Base-by-base conservation (phyloP, 1,140 invertebrate species). In the Notospermus geniculatus region DNA sequence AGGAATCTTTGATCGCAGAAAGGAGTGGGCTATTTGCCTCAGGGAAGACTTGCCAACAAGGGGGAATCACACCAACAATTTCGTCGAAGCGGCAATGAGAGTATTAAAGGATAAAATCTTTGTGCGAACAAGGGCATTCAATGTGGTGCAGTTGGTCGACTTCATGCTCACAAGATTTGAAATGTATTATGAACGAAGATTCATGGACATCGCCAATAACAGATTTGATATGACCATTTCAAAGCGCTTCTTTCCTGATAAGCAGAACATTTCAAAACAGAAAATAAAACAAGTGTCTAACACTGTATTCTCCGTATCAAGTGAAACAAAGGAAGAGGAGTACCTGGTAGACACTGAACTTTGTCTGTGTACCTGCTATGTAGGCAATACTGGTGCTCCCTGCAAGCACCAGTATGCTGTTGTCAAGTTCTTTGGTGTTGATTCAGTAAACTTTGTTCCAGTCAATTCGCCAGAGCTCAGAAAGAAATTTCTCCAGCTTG, bases 61-160 rank as follows among this genome's bases (percentile, higher is more conserved):
- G 15, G 59, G 28, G 4, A 60, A 60, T 30, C 19, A 60, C 54
- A 60, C 59, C 46, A 60, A 60, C 23, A 60, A 60, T 1, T 60
- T 11, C 25, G 53, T 43, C 13, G 59, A 60, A 23, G 59, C 59
- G 9, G 54, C n/a, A 7, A 60, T 60, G n/a, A 19, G 54, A 17
- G 53, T 60, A 5, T 54, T 60, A 7, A 60, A 60, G 43, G 53
- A 60, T 7, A 58, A 59, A 58, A 27, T 60, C 5, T 60, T 60
- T 25, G 23, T 7, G 7, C 52, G 59, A 57, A 59, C 55, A 29
- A 57, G 30, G 54, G 59, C 59, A 13, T 60, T 19, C 55, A 57
- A 56, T 30, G n/a, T 39, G 9, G 1, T 23, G n/a, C 59, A 60
- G 59, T 25, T 60, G 55, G 5, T 60, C 17, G 50, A 60, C 25